Percentiles rank a stretch among this genome's conserved stretches.
Evolutionary conservation across 2,888 invertebrate genomes (phyloP).

Genomic region (Nineta flava): DNA sequence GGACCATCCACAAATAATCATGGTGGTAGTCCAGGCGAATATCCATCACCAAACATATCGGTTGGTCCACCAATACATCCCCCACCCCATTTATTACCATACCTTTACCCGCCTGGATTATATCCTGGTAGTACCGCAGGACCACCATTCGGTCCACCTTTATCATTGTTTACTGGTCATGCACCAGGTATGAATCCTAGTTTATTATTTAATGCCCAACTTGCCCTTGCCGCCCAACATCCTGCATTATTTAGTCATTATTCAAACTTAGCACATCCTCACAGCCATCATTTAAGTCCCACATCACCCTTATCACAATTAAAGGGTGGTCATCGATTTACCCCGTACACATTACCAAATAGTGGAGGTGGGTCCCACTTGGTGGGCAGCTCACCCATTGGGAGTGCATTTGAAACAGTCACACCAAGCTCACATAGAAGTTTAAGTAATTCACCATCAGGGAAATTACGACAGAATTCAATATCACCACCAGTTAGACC

Average conservation of each 20-base stretch:
- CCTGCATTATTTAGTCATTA: conserved; percentile 59
- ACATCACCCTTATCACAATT: conserved; percentile 49
- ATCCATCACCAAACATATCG: conserved; percentile 83
- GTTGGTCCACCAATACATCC: conserved; percentile 89
- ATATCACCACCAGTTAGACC: conserved; percentile 38
- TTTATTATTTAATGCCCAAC: conserved; percentile 75
- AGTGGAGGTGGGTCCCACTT: conserved; percentile 21
- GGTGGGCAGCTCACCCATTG: conserved; percentile 41
- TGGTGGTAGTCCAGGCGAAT: conserved; percentile 33
- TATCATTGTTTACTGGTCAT: conserved; percentile 37
- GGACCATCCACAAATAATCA: conserved; percentile 32
- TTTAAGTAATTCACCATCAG: conserved; percentile 43
- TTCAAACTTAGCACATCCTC: conserved; percentile 46
- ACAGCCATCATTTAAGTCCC: conserved; percentile 34
- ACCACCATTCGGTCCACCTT: conserved; percentile 51
- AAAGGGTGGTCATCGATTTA: conserved; percentile 64
- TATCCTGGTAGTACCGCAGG: conserved; percentile 46
- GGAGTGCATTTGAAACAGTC: conserved; percentile 80
- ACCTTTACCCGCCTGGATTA: conserved; percentile 79
- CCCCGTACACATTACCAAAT: conserved; percentile 65
- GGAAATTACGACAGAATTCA: conserved; percentile 27
- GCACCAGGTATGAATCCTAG: conserved; percentile 64
- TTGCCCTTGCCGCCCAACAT: conserved; percentile 77
- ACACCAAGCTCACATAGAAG: conserved; percentile 59
- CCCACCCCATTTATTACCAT: conserved; percentile 74